Percentiles rank a stretch among this genome's conserved stretches.
Conservation (phyloP, 2,888 invertebrate genomes). For the Carcina quercana region DNA sequence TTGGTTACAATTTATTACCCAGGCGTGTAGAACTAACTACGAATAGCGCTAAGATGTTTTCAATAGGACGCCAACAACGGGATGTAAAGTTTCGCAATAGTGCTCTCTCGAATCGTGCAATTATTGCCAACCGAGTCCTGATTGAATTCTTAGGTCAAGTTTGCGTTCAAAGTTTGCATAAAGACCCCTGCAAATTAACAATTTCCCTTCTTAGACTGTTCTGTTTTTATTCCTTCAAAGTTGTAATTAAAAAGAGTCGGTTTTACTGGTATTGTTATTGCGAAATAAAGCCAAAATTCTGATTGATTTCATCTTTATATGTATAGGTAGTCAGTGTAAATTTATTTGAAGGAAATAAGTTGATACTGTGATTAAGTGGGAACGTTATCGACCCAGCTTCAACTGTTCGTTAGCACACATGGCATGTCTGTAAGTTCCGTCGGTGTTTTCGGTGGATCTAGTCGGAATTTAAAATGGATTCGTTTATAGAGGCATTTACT, state of each 20-base stretch:
- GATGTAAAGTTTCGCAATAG: slow-evolving; percentile 62
- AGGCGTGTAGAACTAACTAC: slow-evolving; percentile 46
- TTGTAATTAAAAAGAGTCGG: slow-evolving; percentile 34
- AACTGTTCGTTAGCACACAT: slow-evolving; percentile 65
- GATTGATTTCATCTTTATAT: no score
- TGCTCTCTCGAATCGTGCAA: slow-evolving; percentile 55
- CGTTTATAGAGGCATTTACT: slow-evolving; percentile 68
- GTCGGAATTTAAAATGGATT: slow-evolving; percentile 67
- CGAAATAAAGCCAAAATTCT: slow-evolving; percentile 17
- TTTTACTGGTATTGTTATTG: slow-evolving; percentile 20
- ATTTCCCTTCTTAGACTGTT: slow-evolving; percentile 35
- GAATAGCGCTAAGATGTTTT: slow-evolving; percentile 61
- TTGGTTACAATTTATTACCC: slow-evolving; percentile 55
- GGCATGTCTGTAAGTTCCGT: slow-evolving; percentile 65
- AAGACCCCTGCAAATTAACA: slow-evolving; percentile 54
- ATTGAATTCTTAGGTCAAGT: slow-evolving; percentile 69
- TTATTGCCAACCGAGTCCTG: slow-evolving; percentile 63
- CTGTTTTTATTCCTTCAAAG: slow-evolving; percentile 32
- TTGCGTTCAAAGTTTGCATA: slow-evolving; percentile 57
- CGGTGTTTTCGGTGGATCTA: slow-evolving; percentile 62
- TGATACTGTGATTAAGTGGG: no score
- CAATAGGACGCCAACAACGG: slow-evolving; percentile 61
- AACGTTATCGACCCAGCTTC: slow-evolving; percentile 58
- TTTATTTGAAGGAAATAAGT: slow-evolving; percentile 34
- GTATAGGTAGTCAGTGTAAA: slow-evolving; percentile 37